Evolutionary conservation across 2,888 invertebrate species (phyloP).

Genomic region (Platycnemis pennipes): DNA sequence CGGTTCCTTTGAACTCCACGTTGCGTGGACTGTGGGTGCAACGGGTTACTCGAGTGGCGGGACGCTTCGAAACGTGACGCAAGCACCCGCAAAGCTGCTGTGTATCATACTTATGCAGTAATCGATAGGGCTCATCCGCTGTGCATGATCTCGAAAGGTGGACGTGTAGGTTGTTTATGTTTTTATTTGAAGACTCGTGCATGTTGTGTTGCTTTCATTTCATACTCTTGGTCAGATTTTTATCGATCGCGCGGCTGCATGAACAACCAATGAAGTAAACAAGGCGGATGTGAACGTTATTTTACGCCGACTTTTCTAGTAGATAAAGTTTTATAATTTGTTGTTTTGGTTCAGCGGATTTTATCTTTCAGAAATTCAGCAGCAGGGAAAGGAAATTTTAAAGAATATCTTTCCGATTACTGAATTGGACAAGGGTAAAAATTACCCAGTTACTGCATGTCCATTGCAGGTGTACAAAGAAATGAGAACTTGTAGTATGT

Average conservation of each 20-base stretch:
- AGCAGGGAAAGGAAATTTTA: background rate
- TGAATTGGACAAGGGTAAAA: background rate
- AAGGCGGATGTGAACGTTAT: background rate
- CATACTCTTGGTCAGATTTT: conserved; percentile 12
- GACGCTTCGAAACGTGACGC: background rate
- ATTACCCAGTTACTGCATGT: background rate
- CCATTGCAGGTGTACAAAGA: conserved; percentile 43
- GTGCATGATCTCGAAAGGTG: conserved; percentile 59
- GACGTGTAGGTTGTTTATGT: conserved; percentile 46
- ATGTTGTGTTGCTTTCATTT: conserved; percentile 15
- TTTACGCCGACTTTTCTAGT: background rate
- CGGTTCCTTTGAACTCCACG: background rate
- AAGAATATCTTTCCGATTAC: background rate
- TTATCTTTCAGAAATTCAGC: background rate
- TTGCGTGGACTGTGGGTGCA: background rate
- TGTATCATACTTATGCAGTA: conserved; percentile 44
- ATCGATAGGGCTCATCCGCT: conserved; percentile 60
- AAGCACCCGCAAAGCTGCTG: background rate
- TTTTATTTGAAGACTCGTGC: conserved; percentile 45
- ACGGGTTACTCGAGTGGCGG: background rate
- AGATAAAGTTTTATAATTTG: conserved; percentile 36
- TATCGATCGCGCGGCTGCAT: background rate
- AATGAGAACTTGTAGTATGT: conserved; percentile 36
- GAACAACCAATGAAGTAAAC: background rate
- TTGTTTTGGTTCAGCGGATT: conserved; percentile 25